Percentiles rank a stretch among this genome's conserved stretches.
Evolutionary conservation across 2,888 invertebrate species (phyloP).

Genomic region (Parnassius mnemosyne): DNA sequence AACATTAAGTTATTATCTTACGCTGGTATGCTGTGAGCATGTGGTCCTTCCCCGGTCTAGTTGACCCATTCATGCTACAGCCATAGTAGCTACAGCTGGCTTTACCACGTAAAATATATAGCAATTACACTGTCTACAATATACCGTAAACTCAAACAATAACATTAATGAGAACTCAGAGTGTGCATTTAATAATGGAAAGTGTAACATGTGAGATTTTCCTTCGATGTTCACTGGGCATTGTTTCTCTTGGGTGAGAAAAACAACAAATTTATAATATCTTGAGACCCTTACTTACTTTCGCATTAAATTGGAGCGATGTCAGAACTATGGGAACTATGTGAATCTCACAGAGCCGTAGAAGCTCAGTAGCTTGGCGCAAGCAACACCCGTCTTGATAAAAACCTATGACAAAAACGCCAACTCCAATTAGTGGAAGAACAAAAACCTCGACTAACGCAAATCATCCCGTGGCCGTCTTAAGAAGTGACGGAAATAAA

Average conservation of each 20-base stretch:
- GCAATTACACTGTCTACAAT: background rate
- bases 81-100: too few relatives aligned
- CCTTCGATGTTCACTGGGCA: conserved; percentile 25
- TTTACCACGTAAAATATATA: background rate
- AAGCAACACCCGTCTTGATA: too few relatives aligned
- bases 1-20: too few relatives aligned
- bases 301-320: conserved; percentile 2
- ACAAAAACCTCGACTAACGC: too few relatives aligned
- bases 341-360: background rate
- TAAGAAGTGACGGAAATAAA: too few relatives aligned
- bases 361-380: too few relatives aligned
- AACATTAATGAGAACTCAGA: conserved; percentile 17
- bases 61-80: too few relatives aligned
- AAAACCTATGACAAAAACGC: background rate
- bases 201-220: conserved; percentile 26
- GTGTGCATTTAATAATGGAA: conserved; percentile 25
- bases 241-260: conserved; percentile 14
- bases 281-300: conserved; percentile 13
- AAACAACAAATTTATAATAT: conserved; percentile 10
- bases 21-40: too few relatives aligned
- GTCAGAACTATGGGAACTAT: conserved; percentile 13
- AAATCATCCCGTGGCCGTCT: too few relatives aligned
- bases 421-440: background rate
- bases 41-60: too few relatives aligned
- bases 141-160: conserved; percentile 16